Evolutionary conservation across 2,797 vertebrate genomes (phyloP).

Genomic region (Amphiprion clarkii): DNA sequence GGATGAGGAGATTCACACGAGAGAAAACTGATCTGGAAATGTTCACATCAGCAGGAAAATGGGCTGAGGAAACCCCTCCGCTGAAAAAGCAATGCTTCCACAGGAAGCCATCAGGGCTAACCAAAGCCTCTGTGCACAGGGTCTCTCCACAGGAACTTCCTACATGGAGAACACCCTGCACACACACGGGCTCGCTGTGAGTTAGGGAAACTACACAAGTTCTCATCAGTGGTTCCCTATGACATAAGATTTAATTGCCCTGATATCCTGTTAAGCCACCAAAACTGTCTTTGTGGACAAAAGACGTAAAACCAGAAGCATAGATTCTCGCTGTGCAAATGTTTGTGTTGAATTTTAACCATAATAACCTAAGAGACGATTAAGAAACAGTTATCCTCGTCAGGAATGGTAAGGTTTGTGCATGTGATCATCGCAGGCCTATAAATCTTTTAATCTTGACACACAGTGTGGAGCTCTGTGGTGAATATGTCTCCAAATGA

Average conservation of each 20-base stretch:
- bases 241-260: slow-evolving; percentile 9
- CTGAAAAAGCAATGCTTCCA: slow-evolving; percentile 73
- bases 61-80: slow-evolving; percentile 76
- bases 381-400: slow-evolving; percentile 25
- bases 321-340: slow-evolving; percentile 13
- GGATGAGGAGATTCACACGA: slow-evolving; percentile 59
- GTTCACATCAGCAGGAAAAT: slow-evolving; percentile 81
- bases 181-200: slow-evolving; percentile 46
- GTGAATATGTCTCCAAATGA: slow-evolving; percentile 46
- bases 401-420: slow-evolving; percentile 19
- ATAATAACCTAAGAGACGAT: slow-evolving; percentile 31
- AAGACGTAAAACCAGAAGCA: slow-evolving; percentile 14
- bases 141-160: slow-evolving; percentile 79
- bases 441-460: slow-evolving; percentile 53
- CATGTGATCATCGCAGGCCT: slow-evolving; percentile 21
- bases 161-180: slow-evolving; percentile 44
- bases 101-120: slow-evolving; percentile 79
- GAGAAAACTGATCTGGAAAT: slow-evolving; percentile 70
- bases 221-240: slow-evolving; percentile 29
- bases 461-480: slow-evolving; percentile 41
- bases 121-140: slow-evolving; percentile 56
- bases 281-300: slow-evolving; percentile 18
- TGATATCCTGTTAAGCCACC: slow-evolving; percentile 8
- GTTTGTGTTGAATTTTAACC: slow-evolving; percentile 25
- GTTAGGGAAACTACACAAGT: slow-evolving; percentile 19